Conservation (phyloP, 2,113 vertebrate genomes). For the Melospiza melodia region DNA sequence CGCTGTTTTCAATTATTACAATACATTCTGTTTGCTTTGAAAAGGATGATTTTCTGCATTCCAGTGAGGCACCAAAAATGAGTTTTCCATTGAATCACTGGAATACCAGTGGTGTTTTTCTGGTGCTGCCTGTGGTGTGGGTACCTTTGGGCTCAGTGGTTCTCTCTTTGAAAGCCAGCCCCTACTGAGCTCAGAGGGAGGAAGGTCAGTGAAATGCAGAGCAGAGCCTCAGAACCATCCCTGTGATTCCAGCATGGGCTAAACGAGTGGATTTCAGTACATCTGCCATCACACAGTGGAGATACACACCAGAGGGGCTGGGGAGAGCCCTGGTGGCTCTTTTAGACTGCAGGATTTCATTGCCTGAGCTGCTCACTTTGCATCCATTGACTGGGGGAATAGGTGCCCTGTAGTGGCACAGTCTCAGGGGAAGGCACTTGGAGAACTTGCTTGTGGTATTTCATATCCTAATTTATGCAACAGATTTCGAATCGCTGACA, state of each 20-base stretch:
- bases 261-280: neutral
- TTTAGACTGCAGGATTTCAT: neutral
- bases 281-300: neutral
- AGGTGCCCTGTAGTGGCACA: neutral
- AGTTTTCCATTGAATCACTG: neutral
- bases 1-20: constrained; percentile 35
- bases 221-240: neutral
- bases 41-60: neutral
- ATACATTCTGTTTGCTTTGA: neutral
- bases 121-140: neutral
- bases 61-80: neutral
- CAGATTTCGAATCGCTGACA: neutral
- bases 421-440: neutral
- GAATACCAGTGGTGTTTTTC: neutral
- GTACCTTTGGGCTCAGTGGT: neutral
- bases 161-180: neutral
- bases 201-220: neutral
- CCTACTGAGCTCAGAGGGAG: neutral
- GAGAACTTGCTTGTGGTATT: neutral
- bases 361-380: neutral
- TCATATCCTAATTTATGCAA: neutral
- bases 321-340: neutral
- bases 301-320: neutral
- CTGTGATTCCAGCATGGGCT: neutral
- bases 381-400: neutral